Evolutionary conservation across 2,113 vertebrate species (phyloP).

Genomic region (Grus americana): DNA sequence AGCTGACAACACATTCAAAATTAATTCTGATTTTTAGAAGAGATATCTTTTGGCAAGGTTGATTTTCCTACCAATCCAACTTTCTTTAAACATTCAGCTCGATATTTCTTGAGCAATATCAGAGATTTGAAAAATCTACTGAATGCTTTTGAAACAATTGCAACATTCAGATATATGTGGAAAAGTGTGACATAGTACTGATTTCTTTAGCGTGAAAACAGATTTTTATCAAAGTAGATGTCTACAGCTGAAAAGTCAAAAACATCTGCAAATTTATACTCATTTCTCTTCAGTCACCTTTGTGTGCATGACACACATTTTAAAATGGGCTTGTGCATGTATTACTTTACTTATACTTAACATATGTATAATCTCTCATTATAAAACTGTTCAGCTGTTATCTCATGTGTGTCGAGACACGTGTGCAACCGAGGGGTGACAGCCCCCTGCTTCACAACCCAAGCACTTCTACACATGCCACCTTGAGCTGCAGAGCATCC

Average conservation of each 20-base stretch:
- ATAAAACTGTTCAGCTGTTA: neutral
- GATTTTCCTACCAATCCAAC: neutral
- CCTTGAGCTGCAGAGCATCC: neutral
- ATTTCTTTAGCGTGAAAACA: neutral
- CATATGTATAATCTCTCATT: neutral
- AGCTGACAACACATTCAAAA: constrained; percentile 35
- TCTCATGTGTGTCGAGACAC: fast-evolving
- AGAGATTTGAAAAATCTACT: neutral
- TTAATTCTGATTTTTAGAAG: constrained; percentile 35
- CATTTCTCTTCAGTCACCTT: neutral
- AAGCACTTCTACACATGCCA: neutral
- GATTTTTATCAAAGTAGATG: neutral
- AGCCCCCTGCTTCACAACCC: neutral
- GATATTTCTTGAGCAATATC: neutral
- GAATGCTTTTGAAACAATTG: neutral
- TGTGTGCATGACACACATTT: neutral
- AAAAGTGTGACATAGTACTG: neutral
- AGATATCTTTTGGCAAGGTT: constrained; percentile 28
- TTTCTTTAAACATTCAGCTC: neutral
- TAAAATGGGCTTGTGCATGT: neutral
- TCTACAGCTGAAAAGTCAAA: neutral
- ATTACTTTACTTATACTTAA: neutral
- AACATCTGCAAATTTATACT: neutral
- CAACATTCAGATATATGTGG: neutral
- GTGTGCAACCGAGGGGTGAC: fast-evolving